Evolutionary conservation across 1,140 invertebrate genomes (phyloP).

Genomic region (Hypothenemus hampei): DNA sequence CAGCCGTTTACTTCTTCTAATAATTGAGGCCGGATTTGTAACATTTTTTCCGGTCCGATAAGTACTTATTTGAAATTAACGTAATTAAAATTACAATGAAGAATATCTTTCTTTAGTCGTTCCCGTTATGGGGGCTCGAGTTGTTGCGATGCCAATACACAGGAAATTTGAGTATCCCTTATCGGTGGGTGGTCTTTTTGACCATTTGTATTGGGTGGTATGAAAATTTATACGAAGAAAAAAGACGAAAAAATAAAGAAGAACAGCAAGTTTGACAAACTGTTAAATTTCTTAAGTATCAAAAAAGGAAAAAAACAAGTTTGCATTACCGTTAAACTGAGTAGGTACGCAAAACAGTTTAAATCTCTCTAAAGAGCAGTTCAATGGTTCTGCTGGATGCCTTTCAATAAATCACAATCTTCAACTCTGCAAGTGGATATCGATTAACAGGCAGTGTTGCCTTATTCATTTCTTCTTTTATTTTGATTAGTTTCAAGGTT

Average conservation of each 20-base stretch:
- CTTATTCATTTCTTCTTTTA: neutral
- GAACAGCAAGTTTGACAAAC: neutral
- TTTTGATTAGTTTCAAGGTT: neutral
- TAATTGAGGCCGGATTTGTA: neutral
- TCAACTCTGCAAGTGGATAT: conserved; percentile 26
- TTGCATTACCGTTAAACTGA: conserved; percentile 15
- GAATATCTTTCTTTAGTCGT: neutral
- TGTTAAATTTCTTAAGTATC: neutral
- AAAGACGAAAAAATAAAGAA: neutral
- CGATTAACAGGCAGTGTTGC: conserved; percentile 15
- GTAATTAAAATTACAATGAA: neutral
- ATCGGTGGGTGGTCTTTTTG: neutral
- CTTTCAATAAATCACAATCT: conserved; percentile 31
- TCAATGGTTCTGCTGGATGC: conserved; percentile 27
- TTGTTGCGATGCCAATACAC: neutral
- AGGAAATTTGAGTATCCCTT: neutral
- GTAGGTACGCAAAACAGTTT: conserved; percentile 20
- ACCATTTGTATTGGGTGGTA: neutral
- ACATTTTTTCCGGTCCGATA: neutral
- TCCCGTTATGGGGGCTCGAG: neutral
- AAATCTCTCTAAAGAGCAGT: conserved; percentile 25
- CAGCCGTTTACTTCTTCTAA: neutral
- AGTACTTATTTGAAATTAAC: neutral
- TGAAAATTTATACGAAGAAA: neutral
- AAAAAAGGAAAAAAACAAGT: conserved; percentile 2